Base-by-base conservation (phyloP, 2,888 invertebrate genomes). In the Drosophila cracens region DNA sequence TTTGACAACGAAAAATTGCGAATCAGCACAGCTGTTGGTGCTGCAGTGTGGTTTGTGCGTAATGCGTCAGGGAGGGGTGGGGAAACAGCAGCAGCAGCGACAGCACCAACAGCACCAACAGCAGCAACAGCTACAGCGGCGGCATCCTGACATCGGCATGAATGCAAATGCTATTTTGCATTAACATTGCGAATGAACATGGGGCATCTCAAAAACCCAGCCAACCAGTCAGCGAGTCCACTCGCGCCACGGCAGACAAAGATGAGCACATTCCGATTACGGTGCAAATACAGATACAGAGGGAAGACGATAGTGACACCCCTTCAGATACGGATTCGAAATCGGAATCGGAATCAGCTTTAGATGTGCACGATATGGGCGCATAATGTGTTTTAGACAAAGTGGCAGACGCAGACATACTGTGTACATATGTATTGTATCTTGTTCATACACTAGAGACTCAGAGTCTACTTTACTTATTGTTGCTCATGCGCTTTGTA, bases 161-260 rank as follows among this genome's bases (percentile, higher is more conserved):
- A 82, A 85, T 82, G 85, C 83, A 84, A 82, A 81, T 83, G 81
- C 76, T 86, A 83, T 83, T 84, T 84, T 72, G 67, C 87, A 87
- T 87, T 83, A 87, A 74, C 73, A 83, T 83, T 79, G 56, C 74
- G 70, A 74, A 63, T 74, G 70, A 78, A 66, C 74, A 77, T 56
- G 69, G 57, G 73, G 61, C 69, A 70, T 51, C 40, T 54, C 54
- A 46, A 53, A 53, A 36, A 46, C 34, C 27, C 52, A 54, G 48
- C 58, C 61, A 53, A 58, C 13, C 33, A 52, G 25, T 34, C 57
- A 46, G n/a, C 54, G 38, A 36, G 36, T 25, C 51, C 51, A 33
- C 51, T 69, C 48, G 34, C 76, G 60, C 36, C 56, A 34, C 71
- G 54, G 43, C 58, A 51, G 64, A 67, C 70, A 69, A 74, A 83